Base-by-base conservation (phyloP, 2,113 vertebrate species). In the Perca schrenkii region DNA sequence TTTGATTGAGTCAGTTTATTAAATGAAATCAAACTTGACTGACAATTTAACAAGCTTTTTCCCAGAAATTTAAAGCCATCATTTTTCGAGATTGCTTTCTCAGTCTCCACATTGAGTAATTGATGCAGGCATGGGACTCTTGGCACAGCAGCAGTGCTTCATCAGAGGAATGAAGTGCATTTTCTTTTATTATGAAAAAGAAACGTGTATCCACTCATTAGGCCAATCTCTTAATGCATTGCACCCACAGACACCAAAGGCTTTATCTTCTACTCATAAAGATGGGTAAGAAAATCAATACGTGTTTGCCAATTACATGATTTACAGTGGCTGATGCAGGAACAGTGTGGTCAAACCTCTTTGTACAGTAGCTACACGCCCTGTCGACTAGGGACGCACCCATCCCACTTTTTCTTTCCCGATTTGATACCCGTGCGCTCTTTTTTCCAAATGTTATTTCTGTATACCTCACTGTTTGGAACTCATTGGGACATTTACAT, bases 201-300 rank as follows among this genome's bases (percentile, higher is more conserved):
- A 73, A 22, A 68, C 25, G 2, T 25, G 47, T 15, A 28, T 0
- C 11, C 31, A 73, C 68, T 72, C 8, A 77, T 77, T 74, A 58
- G 36, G 16, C 34, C 67, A 72, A 57, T 75, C 56, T 6, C 28
- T 58, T 78, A 77, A 89, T 88, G 81, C n/a, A 66, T 31, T 71
- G 12, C 63, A 65, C 58, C 72, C 72, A 56, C 70, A 76, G 58
- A 77, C 21, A 25, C 21, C 14, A 34, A 49, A 70, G n/a, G 19
- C 40, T 14, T 73, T 31, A n/a, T 22, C 60, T 58, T 77, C 74
- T 63, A 47, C 22, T 80, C 49, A 74, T 61, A 57, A 79, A 53
- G 40, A 36, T 36, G 17, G 8, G 40, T 43, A 11, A 43, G 11
- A 11, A 82, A 86, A 82, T 90, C 78, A 76, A 90, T 88, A 66